These are phyloP conservation scores for Drosophila cardini DNA, from an alignment of 1,140 invertebrate species.

Conservation along the genomic window DNA sequence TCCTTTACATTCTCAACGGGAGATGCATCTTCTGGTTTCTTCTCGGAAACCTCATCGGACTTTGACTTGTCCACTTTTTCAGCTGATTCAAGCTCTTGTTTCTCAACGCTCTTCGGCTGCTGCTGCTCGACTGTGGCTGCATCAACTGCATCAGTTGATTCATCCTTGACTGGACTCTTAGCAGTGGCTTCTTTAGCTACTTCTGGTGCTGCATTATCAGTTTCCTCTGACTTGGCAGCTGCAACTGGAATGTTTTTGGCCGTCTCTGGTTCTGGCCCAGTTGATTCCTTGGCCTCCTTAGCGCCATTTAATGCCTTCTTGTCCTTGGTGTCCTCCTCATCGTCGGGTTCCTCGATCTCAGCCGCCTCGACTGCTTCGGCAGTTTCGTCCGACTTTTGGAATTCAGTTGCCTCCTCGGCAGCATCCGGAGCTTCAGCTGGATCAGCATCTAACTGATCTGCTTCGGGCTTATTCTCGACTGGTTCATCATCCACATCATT, in stretches of 20 bases:
- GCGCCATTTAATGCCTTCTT: constrained; percentile 63
- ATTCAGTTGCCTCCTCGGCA: constrained; percentile 29
- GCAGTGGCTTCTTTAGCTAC: constrained; percentile 10
- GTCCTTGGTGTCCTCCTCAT: constrained; percentile 48
- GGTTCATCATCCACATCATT: constrained; percentile 31
- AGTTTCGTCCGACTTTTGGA: constrained; percentile 47
- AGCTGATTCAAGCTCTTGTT: constrained; percentile 48
- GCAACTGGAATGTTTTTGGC: constrained; percentile 18
- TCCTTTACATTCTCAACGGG: constrained; percentile 13
- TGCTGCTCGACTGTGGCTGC: constrained; percentile 8
- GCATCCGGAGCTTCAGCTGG: background rate
- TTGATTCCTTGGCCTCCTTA: constrained; percentile 24
- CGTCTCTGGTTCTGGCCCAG: background rate
- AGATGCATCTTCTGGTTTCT: constrained; percentile 37
- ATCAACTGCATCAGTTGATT: constrained; percentile 38
- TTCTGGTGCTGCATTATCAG: background rate
- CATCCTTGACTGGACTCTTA: constrained; percentile 29
- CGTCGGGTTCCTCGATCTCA: constrained; percentile 67
- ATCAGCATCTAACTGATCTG: constrained; percentile 7
- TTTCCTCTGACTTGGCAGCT: constrained; percentile 3
- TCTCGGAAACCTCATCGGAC: constrained; percentile 14
- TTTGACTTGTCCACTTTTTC: constrained; percentile 41
- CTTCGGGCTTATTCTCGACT: constrained; percentile 15
- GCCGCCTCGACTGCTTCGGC: constrained; percentile 42
- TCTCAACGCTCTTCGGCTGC: constrained; percentile 40